Evolutionary conservation across 2,113 vertebrate genomes (phyloP).

Genomic region (Microcebus jonahi): DNA sequence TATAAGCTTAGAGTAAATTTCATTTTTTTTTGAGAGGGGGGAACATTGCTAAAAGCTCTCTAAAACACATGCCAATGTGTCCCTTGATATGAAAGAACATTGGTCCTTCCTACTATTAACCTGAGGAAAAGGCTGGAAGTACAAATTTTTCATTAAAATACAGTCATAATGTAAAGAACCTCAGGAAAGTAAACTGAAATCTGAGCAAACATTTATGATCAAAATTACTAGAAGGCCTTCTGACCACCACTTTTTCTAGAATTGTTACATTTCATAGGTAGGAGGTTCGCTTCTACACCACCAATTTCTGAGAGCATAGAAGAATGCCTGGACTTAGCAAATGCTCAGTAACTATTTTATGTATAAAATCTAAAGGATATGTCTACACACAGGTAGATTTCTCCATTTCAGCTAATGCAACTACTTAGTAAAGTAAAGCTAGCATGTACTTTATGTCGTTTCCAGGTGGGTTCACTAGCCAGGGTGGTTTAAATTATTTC

Average conservation of each 20-base stretch:
- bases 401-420: background rate
- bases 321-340: background rate
- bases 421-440: background rate
- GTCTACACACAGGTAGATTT: background rate
- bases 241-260: accelerated
- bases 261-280: accelerated
- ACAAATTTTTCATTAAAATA: slow-evolving; percentile 7
- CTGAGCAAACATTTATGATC: background rate
- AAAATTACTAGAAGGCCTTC: accelerated
- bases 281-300: accelerated
- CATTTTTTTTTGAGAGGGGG: slow-evolving; percentile 72
- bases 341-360: background rate
- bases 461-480: background rate
- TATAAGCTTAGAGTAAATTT: slow-evolving; percentile 77
- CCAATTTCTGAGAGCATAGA: background rate
- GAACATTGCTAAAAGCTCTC: slow-evolving; percentile 74
- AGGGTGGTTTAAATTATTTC: background rate
- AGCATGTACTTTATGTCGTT: background rate
- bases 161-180: background rate
- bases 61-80: slow-evolving; percentile 51
- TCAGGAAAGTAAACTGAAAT: background rate
- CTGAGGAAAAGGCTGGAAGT: background rate
- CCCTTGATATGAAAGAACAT: slow-evolving; percentile 1
- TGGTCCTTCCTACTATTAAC: background rate
- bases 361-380: background rate